Conservation (phyloP, 2,113 vertebrate species). For the Trichomycterus rosablanca region DNA sequence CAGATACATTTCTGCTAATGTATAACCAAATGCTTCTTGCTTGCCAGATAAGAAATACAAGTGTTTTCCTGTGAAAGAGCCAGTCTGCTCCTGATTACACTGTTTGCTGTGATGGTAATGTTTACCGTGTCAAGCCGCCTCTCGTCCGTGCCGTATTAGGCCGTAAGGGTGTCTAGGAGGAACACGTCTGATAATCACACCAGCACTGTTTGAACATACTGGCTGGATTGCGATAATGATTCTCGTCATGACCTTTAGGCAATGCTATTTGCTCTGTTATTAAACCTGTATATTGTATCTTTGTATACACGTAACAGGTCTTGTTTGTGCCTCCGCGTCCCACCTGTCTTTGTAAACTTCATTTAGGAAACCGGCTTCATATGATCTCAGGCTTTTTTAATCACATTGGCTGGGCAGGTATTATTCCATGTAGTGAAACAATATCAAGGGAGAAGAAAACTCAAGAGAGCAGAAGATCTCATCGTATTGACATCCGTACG, state of each 20-base stretch:
- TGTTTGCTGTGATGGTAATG: too few relatives aligned
- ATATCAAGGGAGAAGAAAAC: slow-evolving; percentile 11
- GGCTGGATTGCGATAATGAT: slow-evolving; percentile 38
- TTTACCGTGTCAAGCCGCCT: slow-evolving; percentile 23
- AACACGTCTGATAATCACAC: slow-evolving; percentile 39
- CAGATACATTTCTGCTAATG: slow-evolving; percentile 35
- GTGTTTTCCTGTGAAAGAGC: slow-evolving; percentile 28
- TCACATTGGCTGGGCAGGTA: not conserved
- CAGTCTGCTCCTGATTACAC: slow-evolving; percentile 44
- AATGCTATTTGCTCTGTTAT: slow-evolving; percentile 17
- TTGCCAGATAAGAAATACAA: slow-evolving; percentile 12
- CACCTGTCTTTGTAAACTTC: too few relatives aligned
- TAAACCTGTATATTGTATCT: not conserved
- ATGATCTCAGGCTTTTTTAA: not conserved
- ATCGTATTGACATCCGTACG: not conserved
- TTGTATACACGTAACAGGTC: not conserved
- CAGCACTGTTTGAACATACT: slow-evolving; percentile 18
- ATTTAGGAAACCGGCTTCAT: not conserved
- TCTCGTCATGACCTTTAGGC: slow-evolving; percentile 30
- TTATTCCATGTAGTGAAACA: not conserved
- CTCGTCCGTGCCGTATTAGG: slow-evolving; percentile 16
- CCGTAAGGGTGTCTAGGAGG: slow-evolving; percentile 35
- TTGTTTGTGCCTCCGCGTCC: too few relatives aligned
- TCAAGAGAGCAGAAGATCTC: slow-evolving; percentile 9
- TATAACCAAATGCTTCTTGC: slow-evolving; percentile 6